phyloP scores from a whole-genome alignment of 2,888 invertebrate species.

The Charanyca ferruginea region DNA sequence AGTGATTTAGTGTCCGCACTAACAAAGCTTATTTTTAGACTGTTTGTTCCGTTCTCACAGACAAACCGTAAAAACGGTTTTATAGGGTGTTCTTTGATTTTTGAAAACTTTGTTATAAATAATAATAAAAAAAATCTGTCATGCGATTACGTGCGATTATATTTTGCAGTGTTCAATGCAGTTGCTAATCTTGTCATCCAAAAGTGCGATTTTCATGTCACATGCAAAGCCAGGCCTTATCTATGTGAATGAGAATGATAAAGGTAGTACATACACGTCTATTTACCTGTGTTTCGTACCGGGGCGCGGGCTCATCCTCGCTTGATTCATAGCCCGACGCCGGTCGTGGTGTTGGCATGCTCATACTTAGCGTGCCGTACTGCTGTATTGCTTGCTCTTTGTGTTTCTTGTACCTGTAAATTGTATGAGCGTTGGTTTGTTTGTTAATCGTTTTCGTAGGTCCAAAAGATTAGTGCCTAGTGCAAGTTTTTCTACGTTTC shows the following conservation, averaged over 20 bases:
- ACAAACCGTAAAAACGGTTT: too few relatives aligned
- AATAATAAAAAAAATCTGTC: too few relatives aligned
- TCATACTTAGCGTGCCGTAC: conserved; percentile 90
- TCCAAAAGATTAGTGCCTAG: too few relatives aligned
- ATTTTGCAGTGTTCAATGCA: too few relatives aligned
- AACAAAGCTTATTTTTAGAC: too few relatives aligned
- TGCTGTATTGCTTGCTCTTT: conserved; percentile 95
- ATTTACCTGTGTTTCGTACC: conserved; percentile 97
- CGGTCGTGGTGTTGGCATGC: conserved; percentile 84
- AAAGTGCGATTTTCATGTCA: conserved; percentile 5
- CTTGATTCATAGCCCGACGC: conserved; percentile 89
- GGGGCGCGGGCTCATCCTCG: conserved; percentile 95
- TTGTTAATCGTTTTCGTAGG: not conserved
- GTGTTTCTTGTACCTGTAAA: conserved; percentile 95
- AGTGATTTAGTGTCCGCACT: too few relatives aligned
- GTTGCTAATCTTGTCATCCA: too few relatives aligned
- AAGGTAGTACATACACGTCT: conserved; percentile 37
- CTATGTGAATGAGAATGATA: conserved; percentile 37
- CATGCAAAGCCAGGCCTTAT: conserved; percentile 40
- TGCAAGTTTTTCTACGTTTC: too few relatives aligned
- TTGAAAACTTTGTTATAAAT: too few relatives aligned
- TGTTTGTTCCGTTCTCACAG: too few relatives aligned
- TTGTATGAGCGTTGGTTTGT: not conserved
- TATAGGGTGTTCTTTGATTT: too few relatives aligned
- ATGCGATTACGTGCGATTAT: too few relatives aligned